A percentile compares a stretch with the other conserved stretches of the same genome.
These are phyloP conservation scores for Drosophila rubida DNA, from an alignment of 2,888 invertebrate species.

Conservation along the genomic window DNA sequence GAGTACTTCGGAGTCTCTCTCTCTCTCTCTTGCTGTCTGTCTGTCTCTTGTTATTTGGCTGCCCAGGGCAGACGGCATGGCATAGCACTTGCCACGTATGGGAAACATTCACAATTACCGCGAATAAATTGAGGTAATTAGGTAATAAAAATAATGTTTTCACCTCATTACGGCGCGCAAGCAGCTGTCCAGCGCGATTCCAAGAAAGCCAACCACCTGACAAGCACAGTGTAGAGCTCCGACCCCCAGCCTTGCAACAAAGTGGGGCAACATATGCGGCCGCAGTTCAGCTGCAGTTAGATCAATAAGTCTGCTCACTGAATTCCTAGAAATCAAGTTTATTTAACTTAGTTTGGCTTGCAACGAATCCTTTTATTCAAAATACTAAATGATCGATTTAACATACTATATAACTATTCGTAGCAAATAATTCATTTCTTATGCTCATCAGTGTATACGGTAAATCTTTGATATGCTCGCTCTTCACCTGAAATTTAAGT, in stretches of 20 bases:
- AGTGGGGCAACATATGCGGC: conserved; percentile 10
- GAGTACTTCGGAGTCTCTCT: conserved; percentile 17
- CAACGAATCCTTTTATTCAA: too few relatives aligned
- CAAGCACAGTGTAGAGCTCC: conserved; percentile 9
- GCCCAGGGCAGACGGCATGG: conserved; percentile 57
- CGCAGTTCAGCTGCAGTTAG: conserved; percentile 23
- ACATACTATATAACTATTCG: too few relatives aligned
- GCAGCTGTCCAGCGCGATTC: conserved; percentile 50
- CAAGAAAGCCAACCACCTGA: conserved; percentile 58
- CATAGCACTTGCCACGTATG: conserved; percentile 45
- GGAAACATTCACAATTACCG: conserved; percentile 72
- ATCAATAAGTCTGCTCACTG: conserved; percentile 44
- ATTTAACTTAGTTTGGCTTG: too few relatives aligned
- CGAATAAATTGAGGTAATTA: conserved; percentile 83
- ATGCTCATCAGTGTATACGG: too few relatives aligned
- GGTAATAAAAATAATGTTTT: conserved; percentile 83
- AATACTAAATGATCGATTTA: too few relatives aligned
- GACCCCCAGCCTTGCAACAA: conserved; percentile 2
- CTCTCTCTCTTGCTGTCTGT: too few relatives aligned
- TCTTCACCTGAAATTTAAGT: background rate
- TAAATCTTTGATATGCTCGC: background rate
- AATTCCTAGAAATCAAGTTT: conserved; percentile 2
- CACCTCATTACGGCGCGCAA: conserved; percentile 69
- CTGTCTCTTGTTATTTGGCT: background rate
- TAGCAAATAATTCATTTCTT: too few relatives aligned